phyloP scores from a whole-genome alignment of 2,797 vertebrate genomes.

The Cetoscarus ocellatus region DNA sequence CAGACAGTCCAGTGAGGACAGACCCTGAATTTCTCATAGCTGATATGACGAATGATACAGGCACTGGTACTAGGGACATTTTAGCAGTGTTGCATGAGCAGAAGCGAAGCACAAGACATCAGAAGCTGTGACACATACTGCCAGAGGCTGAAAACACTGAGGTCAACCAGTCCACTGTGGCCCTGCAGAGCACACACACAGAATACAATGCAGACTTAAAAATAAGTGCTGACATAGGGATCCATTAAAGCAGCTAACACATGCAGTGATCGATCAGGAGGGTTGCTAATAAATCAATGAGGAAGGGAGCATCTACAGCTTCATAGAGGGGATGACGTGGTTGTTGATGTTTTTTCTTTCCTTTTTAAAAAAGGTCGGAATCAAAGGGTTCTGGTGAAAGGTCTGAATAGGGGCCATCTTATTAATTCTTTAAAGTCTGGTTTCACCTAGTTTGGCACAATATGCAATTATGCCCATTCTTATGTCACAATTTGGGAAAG shows the following conservation, averaged over 20 bases:
- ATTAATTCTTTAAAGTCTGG: too few relatives aligned
- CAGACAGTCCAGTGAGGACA: neutral
- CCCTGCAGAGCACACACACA: conserved; percentile 29
- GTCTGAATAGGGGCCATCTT: too few relatives aligned
- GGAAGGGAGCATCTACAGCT: conserved; percentile 4
- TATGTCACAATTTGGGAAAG: too few relatives aligned
- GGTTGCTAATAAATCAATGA: conserved; percentile 12
- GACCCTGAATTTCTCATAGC: conserved; percentile 9
- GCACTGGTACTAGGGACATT: conserved; percentile 36
- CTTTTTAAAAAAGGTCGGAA: too few relatives aligned
- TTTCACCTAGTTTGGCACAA: too few relatives aligned
- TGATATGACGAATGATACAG: conserved; percentile 22
- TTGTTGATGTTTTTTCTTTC: neutral
- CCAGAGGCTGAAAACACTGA: conserved; percentile 48
- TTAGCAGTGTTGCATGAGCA: conserved; percentile 36
- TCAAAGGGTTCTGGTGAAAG: too few relatives aligned
- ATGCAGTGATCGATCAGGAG: conserved; percentile 6
- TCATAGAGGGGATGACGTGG: neutral
- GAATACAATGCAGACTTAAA: conserved; percentile 38
- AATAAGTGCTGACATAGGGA: conserved; percentile 55
- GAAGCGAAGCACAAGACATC: conserved; percentile 61
- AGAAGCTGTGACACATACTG: conserved; percentile 60
- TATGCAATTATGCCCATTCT: too few relatives aligned
- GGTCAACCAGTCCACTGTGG: conserved; percentile 50
- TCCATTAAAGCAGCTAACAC: conserved; percentile 15